Evolutionary conservation across 2,113 vertebrate genomes (phyloP).

Genomic region (Nannobrachium achirus): DNA sequence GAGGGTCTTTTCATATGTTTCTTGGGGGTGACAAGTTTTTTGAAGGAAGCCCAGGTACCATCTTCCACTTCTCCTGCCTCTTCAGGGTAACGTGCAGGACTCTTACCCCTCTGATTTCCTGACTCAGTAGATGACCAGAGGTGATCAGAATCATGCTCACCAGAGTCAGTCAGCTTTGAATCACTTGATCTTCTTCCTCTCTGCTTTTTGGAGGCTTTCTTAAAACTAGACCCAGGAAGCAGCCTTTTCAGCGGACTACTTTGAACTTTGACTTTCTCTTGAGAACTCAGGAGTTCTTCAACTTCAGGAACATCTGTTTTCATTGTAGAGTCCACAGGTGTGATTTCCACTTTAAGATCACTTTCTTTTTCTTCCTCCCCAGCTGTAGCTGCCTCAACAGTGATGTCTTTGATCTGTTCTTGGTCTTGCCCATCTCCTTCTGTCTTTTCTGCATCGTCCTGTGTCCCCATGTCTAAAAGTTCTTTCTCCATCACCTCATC

Average conservation of each 20-base stretch:
- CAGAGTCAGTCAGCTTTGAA: conserved; percentile 72
- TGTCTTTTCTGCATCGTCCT: conserved; percentile 27
- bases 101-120: conserved; percentile 83
- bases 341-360: conserved; percentile 2
- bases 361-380: conserved; percentile 30
- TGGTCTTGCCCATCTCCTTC: conserved; percentile 38
- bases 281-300: conserved; percentile 77
- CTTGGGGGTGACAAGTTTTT: conserved; percentile 91
- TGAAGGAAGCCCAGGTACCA: conserved; percentile 89
- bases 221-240: conserved; percentile 83
- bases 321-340: conserved; percentile 7
- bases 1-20: conserved; percentile 79
- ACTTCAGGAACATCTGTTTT: conserved; percentile 5
- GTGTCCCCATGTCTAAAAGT: conserved; percentile 51
- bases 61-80: conserved; percentile 79
- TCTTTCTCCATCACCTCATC: conserved; percentile 51
- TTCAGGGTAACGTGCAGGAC: conserved; percentile 77
- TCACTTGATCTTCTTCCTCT: conserved; percentile 79
- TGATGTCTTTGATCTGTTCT: conserved; percentile 22
- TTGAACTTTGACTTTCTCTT: conserved; percentile 84
- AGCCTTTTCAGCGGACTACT: conserved; percentile 91
- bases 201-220: conserved; percentile 86
- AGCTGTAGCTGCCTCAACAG: neutral
- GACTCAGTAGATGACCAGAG: conserved; percentile 76
- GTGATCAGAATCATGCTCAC: conserved; percentile 74